Conservation (phyloP, 2,888 invertebrate genomes). For the Hyles lineata region DNA sequence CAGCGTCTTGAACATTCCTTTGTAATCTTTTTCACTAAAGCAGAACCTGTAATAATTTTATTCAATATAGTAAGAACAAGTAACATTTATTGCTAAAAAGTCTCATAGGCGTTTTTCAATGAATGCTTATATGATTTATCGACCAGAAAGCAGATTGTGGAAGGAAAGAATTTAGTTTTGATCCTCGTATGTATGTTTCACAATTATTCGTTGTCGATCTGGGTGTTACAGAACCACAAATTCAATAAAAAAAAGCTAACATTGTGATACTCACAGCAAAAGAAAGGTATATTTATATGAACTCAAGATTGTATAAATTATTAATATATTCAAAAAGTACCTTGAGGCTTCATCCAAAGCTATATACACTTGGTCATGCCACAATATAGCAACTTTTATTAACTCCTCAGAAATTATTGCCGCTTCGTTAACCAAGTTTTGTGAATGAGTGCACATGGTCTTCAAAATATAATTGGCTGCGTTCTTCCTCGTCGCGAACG, state of each 20-base stretch:
- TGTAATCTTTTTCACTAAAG: conserved; percentile 97
- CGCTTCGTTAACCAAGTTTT: conserved; percentile 96
- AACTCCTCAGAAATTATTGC: conserved; percentile 97
- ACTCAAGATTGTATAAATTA: conserved; percentile 20
- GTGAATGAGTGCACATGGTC: conserved; percentile 97
- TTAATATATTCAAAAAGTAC: conserved; percentile 43
- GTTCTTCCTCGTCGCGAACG: conserved; percentile 91
- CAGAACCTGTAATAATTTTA: conserved; percentile 87
- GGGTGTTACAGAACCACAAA: no score
- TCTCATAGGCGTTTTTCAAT: no score
- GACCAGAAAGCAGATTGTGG: no score
- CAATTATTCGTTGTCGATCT: no score
- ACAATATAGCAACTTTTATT: conserved; percentile 98
- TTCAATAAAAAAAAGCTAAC: no score
- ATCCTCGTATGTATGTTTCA: no score
- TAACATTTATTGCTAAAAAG: no score
- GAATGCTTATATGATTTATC: no score
- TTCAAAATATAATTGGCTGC: conserved; percentile 98
- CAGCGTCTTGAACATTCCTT: conserved; percentile 97
- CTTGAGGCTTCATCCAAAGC: conserved; percentile 97
- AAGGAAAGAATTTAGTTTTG: no score
- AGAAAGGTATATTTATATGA: no score
- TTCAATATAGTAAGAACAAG: no score
- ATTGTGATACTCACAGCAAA: no score
- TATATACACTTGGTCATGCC: conserved; percentile 95